Evolutionary conservation across 2,888 invertebrate genomes (phyloP).

Genomic region (Drosophila formosana): DNA sequence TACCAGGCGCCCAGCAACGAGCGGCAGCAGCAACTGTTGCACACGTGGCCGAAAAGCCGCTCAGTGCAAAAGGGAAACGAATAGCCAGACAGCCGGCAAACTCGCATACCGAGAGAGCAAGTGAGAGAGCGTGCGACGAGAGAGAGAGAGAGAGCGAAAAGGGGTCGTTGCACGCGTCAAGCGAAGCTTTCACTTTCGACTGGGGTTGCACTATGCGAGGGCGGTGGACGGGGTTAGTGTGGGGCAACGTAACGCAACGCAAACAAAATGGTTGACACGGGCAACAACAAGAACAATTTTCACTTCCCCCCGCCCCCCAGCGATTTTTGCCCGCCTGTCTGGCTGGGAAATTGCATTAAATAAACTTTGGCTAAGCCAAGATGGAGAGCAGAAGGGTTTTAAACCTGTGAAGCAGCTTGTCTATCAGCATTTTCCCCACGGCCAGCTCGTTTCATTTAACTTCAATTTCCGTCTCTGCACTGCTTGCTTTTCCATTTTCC

Average conservation of each 20-base stretch:
- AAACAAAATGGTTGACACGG: constrained; percentile 55
- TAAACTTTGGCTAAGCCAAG: constrained; percentile 36
- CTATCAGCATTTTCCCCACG: background rate
- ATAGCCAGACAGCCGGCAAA: constrained; percentile 63
- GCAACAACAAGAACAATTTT: constrained; percentile 6
- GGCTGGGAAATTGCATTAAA: constrained; percentile 79
- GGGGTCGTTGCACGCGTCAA: constrained; percentile 76
- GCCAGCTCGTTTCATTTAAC: constrained; percentile 39
- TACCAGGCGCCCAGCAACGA: constrained; percentile 69
- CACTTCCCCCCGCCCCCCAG: background rate
- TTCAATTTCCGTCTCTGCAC: constrained; percentile 58
- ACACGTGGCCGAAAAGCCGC: constrained; percentile 49
- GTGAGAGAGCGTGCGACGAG: constrained; percentile 23
- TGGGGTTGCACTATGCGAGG: constrained; percentile 46
- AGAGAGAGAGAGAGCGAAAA: constrained; percentile 4
- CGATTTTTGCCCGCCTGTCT: constrained; percentile 49
- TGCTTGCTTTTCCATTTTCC: constrained; percentile 21
- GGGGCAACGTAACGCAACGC: constrained; percentile 12
- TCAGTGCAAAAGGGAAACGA: constrained; percentile 61
- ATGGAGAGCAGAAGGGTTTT: constrained; percentile 28
- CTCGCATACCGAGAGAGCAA: constrained; percentile 6
- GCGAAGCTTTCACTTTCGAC: constrained; percentile 69
- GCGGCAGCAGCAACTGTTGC: constrained; percentile 64
- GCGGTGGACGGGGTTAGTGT: constrained; percentile 6
- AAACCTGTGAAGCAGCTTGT: constrained; percentile 23